Conservation (phyloP, 2,113 vertebrate species). For the Aspiorhynchus laticeps region DNA sequence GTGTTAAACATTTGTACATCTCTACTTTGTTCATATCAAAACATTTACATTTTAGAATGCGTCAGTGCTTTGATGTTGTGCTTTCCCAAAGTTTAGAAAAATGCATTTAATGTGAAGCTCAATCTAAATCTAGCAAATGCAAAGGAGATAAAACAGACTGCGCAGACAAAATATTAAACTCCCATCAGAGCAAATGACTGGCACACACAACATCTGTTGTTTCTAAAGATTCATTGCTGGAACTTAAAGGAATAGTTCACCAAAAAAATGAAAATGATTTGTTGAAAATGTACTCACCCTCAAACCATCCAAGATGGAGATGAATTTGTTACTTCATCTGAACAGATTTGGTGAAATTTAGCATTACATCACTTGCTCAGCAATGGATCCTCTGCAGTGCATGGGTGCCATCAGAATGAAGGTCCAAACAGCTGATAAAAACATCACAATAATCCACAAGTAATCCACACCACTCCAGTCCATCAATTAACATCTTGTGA, state of each 20-base stretch:
- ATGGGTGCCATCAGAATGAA: too few relatives aligned
- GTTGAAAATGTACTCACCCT: not conserved
- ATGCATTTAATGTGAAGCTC: not conserved
- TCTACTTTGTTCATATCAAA: not conserved
- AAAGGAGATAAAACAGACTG: not conserved
- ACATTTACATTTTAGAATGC: not conserved
- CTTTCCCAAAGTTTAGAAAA: not conserved
- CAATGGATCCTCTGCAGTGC: too few relatives aligned
- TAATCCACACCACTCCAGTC: too few relatives aligned
- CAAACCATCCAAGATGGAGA: not conserved
- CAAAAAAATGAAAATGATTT: not conserved
- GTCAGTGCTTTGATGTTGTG: not conserved
- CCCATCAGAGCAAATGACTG: constrained; percentile 1
- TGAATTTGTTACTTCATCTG: not conserved
- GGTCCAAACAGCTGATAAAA: not conserved
- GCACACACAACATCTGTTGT: not conserved
- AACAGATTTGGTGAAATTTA: not conserved
- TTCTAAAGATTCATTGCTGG: not conserved
- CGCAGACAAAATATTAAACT: not conserved
- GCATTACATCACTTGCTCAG: too few relatives aligned
- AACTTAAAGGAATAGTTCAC: not conserved
- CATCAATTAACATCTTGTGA: too few relatives aligned
- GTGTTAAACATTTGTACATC: not conserved
- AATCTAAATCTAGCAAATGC: not conserved
- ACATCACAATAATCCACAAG: too few relatives aligned